Evolutionary conservation across 2,888 invertebrate species (phyloP).

Genomic region (Tenthredo distinguenda): DNA sequence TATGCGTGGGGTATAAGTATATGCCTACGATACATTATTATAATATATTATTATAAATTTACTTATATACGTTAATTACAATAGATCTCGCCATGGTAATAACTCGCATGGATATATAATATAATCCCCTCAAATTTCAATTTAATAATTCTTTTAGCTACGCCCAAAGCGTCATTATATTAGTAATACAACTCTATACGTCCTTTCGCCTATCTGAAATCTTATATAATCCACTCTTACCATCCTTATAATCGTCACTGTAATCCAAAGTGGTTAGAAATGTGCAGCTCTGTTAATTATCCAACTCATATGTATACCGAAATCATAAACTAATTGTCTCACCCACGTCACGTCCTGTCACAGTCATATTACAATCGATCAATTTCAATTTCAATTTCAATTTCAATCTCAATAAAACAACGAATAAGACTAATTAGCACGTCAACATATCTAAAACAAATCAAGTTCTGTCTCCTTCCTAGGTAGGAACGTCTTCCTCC

Average conservation of each 20-base stretch:
- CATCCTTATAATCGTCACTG: neutral
- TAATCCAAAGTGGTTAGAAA: conserved; percentile 24
- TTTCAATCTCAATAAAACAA: too few species aligned
- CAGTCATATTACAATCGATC: too few species aligned
- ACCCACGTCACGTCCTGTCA: too few species aligned
- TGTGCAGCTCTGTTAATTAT: neutral
- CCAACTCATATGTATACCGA: neutral
- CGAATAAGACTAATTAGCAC: too few species aligned
- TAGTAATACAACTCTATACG: conserved; percentile 19
- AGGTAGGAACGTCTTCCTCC: too few species aligned
- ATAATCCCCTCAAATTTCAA: neutral
- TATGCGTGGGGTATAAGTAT: neutral
- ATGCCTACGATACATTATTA: neutral
- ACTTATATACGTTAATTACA: neutral
- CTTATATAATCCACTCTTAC: conserved; percentile 5
- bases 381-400: too few species aligned
- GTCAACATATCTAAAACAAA: too few species aligned
- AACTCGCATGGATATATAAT: neutral
- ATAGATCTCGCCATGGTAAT: neutral
- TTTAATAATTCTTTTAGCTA: neutral
- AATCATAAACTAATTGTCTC: neutral
- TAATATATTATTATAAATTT: neutral
- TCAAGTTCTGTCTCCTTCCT: too few species aligned
- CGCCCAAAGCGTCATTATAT: neutral
- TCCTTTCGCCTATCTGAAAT: conserved; percentile 23